These are phyloP conservation scores for Oikopleura dioica DNA, from an alignment of 23 tunicate genomes.

Conservation along the genomic window DNA sequence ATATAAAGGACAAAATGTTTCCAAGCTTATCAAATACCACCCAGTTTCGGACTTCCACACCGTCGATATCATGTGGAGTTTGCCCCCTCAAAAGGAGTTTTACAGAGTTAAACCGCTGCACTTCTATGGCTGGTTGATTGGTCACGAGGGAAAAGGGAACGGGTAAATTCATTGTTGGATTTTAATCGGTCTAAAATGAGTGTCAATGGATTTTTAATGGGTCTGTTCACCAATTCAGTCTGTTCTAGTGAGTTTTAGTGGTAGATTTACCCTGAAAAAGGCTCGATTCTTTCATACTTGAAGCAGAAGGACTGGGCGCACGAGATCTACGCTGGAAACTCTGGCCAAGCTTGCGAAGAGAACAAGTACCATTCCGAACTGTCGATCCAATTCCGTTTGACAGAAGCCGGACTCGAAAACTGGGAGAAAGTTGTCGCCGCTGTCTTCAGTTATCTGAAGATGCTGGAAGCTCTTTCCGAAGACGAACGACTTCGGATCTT, in stretches of 20 bases:
- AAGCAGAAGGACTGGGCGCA: constrained; percentile 17
- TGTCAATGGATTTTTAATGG: too few relatives aligned
- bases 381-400: constrained; percentile 21
- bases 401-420: constrained; percentile 13
- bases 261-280: too few relatives aligned
- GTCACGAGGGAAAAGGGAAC: constrained; percentile 61
- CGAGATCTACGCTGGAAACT: constrained; percentile 22
- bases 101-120: constrained; percentile 44
- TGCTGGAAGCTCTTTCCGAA: constrained; percentile 13
- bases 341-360: constrained; percentile 25
- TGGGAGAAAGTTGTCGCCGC: constrained; percentile 8
- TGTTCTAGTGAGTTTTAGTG: too few relatives aligned
- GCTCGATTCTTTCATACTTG: background rate
- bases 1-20: background rate
- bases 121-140: constrained; percentile 40
- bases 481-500: background rate
- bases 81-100: constrained; percentile 29
- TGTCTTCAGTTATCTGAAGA: constrained; percentile 26
- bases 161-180: background rate
- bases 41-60: constrained; percentile 43
- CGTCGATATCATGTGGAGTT: constrained; percentile 29
- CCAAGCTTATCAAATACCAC: constrained; percentile 14
- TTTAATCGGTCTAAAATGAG: too few relatives aligned
- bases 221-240: too few relatives aligned
- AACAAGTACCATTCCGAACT: constrained; percentile 19